These are phyloP conservation scores for Hirudinaria manillensis DNA, from an alignment of 2,888 invertebrate genomes.

Conservation along the genomic window DNA sequence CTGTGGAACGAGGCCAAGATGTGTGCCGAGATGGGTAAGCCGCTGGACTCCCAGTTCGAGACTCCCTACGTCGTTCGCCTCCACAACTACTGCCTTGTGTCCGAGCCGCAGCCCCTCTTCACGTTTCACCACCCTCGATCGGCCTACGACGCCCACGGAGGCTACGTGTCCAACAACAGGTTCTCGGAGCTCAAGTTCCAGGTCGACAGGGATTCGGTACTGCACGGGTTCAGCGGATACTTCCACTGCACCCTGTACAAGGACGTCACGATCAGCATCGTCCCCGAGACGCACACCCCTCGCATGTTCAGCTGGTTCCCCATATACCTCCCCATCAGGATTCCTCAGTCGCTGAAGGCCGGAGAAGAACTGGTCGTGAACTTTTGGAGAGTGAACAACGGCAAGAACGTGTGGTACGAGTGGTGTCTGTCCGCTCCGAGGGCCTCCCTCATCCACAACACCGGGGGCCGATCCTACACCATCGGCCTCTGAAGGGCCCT, in stretches of 20 bases:
- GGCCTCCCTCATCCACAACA: constrained; percentile 64
- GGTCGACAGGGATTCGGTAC: constrained; percentile 68
- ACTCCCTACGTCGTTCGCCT: constrained; percentile 87
- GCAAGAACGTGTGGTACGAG: constrained; percentile 89
- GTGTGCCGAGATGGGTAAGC: constrained; percentile 37
- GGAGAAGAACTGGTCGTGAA: constrained; percentile 70
- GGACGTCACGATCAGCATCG: constrained; percentile 77
- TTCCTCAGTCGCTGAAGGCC: constrained; percentile 67
- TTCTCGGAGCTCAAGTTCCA: constrained; percentile 66
- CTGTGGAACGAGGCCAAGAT: constrained; percentile 57
- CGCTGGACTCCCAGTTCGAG: constrained; percentile 61
- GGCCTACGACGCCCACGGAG: not conserved
- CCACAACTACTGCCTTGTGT: constrained; percentile 75
- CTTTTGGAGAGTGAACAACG: constrained; percentile 77
- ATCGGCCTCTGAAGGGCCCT: constrained; percentile 59
- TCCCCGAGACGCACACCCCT: constrained; percentile 77
- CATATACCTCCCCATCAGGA: constrained; percentile 78
- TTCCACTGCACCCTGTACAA: constrained; percentile 83
- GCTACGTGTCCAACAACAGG: constrained; percentile 66
- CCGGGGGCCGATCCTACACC: constrained; percentile 68
- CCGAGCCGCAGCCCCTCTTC: constrained; percentile 70
- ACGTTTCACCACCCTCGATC: constrained; percentile 75
- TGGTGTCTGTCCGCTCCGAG: constrained; percentile 71
- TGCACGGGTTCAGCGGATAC: constrained; percentile 92
- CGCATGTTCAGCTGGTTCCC: constrained; percentile 99